Evolutionary conservation across 2,797 vertebrate genomes (phyloP), one percentile per base, ranked within the genome.

Genomic region (Alosa sapidissima): DNA sequence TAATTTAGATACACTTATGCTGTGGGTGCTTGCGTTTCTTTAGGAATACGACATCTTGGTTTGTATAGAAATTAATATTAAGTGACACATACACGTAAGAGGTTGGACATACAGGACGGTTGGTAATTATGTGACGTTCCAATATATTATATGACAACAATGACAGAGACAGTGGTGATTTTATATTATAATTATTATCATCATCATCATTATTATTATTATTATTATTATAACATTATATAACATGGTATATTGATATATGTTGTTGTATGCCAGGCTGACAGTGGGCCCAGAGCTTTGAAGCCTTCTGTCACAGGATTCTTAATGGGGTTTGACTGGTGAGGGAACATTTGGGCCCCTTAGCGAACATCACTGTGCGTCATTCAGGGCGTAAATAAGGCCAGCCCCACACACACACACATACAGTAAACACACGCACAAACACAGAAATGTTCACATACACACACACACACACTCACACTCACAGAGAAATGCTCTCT

Each of bases 401-500:
- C 19, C 55, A 58, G 55, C 4, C 19, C 52, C 24, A 65, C 60
- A 65, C n/a, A 65, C 28, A 24, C 60, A 6, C 19, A 62, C 10
- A 52, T 49, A 51, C 49, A 51, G 4, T 10, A 19, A 2, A 60
- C 58, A 24, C 58, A 58, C 55, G 19, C 55, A 62, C 1, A 62
- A 3, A 62, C 58, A 52, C 51, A 83, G 41, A 41, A 41, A 41
- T 2, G 41, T 41, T 41, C 41, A 41, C 41, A 41, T 4, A 41
- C 41, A 41, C 41, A 58, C 14, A 58, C 54, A 58, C 54, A 75
- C 68, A 75, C 68, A 75, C 68, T 72, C 65, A 75, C 13, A 75
- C 68, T 2, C 68, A 41, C 68, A 75, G 10, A 75, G 10, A 75
- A 10, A 75, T 36, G 19, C 28, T 28, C 28, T 28, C 28, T 28